Percentiles rank a stretch among this genome's conserved stretches.
Conservation (phyloP, 2,888 invertebrate genomes). For the Hydroisotoma schaefferi region DNA sequence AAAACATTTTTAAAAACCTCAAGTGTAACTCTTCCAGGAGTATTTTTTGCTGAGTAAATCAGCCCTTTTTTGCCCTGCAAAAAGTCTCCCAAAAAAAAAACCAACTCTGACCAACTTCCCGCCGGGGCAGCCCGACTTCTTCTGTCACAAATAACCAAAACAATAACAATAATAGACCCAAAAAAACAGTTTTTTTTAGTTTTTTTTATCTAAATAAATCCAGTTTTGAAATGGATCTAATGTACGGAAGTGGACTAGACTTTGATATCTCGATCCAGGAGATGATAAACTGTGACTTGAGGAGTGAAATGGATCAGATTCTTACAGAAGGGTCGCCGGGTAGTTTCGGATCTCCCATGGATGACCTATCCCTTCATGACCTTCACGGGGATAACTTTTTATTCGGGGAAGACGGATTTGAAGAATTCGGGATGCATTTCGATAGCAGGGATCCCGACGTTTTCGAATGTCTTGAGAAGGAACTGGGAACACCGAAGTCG, state of each 20-base stretch:
- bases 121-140: no score
- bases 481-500: not conserved
- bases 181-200: no score
- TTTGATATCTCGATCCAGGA: conserved; percentile 67
- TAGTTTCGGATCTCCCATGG: not conserved
- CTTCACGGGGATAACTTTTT: not conserved
- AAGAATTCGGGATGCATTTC: conserved; percentile 35
- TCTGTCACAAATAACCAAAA: no score
- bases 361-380: conserved; percentile 1
- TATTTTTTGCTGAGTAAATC: no score
- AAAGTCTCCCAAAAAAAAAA: no score
- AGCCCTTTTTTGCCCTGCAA: no score
- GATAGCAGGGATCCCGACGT: conserved; percentile 9
- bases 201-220: no score
- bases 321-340: conserved; percentile 16
- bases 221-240: conserved; percentile 42
- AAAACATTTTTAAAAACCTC: no score
- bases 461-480: not conserved
- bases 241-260: conserved; percentile 45
- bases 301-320: conserved; percentile 63
- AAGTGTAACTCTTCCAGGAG: no score
- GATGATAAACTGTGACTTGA: conserved; percentile 85
- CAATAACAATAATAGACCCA: no score
- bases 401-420: conserved; percentile 33
- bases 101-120: no score